Evolutionary conservation across 2,113 vertebrate genomes (phyloP).

Genomic region (Rhynchomys soricoides): DNA sequence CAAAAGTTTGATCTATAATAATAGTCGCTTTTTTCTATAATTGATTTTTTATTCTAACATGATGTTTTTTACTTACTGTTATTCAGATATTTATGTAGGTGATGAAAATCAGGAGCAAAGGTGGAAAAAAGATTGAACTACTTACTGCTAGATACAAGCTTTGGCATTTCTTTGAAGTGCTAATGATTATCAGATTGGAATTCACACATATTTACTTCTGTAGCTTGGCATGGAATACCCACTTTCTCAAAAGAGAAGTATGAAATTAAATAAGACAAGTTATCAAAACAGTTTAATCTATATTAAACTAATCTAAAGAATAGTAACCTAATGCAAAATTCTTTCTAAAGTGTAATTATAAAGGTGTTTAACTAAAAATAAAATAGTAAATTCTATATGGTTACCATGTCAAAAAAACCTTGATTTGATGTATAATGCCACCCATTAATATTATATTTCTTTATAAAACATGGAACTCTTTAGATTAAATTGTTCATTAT

Average conservation of each 20-base stretch:
- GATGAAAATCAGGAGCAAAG: constrained; percentile 51
- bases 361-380: constrained; percentile 14
- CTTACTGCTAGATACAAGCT: constrained; percentile 42
- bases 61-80: constrained; percentile 30
- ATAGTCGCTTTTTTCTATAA: constrained; percentile 47
- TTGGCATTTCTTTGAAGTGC: constrained; percentile 77
- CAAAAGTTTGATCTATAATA: background rate
- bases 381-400: constrained; percentile 16
- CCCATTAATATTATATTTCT: constrained; percentile 11
- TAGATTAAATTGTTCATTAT: background rate
- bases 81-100: constrained; percentile 35
- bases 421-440: background rate
- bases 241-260: constrained; percentile 63
- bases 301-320: too few species aligned
- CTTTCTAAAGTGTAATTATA: constrained; percentile 25
- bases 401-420: constrained; percentile 48
- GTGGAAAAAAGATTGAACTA: background rate
- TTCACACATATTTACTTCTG: constrained; percentile 70
- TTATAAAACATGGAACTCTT: background rate
- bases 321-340: constrained; percentile 49
- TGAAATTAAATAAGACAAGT: constrained; percentile 77
- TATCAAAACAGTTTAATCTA: constrained; percentile 68
- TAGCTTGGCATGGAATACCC: constrained; percentile 64
- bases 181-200: constrained; percentile 71
- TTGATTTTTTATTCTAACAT: constrained; percentile 54